phyloP scores from a whole-genome alignment of 2,113 vertebrate species.

The Hemicordylus capensis region DNA sequence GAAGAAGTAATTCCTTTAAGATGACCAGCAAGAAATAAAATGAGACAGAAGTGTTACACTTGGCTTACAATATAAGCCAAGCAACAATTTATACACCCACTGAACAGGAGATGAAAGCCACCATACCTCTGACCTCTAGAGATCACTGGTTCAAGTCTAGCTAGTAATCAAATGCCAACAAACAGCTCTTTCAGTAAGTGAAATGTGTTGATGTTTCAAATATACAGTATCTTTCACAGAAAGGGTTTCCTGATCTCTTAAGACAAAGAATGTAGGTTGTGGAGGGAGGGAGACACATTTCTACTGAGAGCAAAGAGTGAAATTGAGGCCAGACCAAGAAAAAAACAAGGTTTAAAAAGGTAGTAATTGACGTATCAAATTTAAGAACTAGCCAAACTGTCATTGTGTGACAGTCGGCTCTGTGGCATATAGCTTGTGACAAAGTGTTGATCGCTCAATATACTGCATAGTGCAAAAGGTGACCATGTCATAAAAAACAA shows the following conservation, averaged over 20 bases:
- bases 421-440: background rate
- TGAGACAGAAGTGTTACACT: background rate
- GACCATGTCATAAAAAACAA: background rate
- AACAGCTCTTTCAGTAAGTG: conserved; percentile 9
- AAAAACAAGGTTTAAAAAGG: conserved; percentile 10
- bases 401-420: background rate
- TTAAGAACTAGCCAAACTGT: background rate
- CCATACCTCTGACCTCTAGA: conserved; percentile 3
- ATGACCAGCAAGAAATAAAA: background rate
- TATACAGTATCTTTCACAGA: conserved; percentile 7
- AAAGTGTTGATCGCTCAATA: conserved; percentile 19
- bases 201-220: conserved; percentile 15
- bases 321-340: conserved; percentile 4
- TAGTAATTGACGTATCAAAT: conserved; percentile 7
- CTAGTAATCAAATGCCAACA: conserved; percentile 23
- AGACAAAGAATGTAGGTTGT: background rate
- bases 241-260: background rate
- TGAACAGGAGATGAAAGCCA: conserved; percentile 4
- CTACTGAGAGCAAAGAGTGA: background rate
- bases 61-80: background rate
- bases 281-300: background rate
- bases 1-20: background rate
- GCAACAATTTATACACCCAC: conserved; percentile 5
- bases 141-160: conserved; percentile 7
- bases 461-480: conserved; percentile 12